Evolutionary conservation across 1,140 invertebrate species (phyloP), one percentile per base, ranked within the genome.

Genomic region (Drosophila nebulosa): DNA sequence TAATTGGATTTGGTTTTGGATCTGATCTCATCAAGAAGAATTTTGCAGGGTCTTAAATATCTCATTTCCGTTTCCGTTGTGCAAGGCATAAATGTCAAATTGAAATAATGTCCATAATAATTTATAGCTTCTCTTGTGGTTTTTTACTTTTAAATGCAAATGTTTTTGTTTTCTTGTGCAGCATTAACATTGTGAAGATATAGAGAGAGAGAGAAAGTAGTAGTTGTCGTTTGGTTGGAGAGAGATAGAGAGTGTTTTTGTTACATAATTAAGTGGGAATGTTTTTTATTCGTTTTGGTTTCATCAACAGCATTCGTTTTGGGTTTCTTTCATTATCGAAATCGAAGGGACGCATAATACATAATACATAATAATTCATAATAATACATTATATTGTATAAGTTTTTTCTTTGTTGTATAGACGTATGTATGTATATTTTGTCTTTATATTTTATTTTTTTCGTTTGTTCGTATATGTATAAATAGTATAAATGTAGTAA

Each of bases 71-170:
- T 46, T 46, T 46, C 39, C 26, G 55, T 30, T 57, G 27, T 57
- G 55, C 55, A 35, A 26, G 14, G 24, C 27, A 18, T 16, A 57
- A 27, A 57, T 60, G 36, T 26, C 53, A 32, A 79, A 79, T 72
- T 66, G 64, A 86, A 90, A 83, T 68, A 63, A 83, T 72, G 81
- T 10, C n/a, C n/a, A 18, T 46, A 7, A 18, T 85, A 85, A 86
- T 61, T 64, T 64, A 16, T 21, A 32, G 9, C 12, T 32, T 32
- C 30, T 53, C 74, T 66, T 66, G 61, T 73, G 65, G 64, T 74
- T 73, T 83, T 66, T 51, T 74, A 86, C 7, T 89, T 70, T 90
- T 90, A 90, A 90, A 90, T 90, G 86, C 86, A 90, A 79, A 90
- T 46, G 79, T 69, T 85, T 90, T 89, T 71, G 7, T 30, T 30